These are phyloP conservation scores for Drosophila merina DNA, from an alignment of 2,888 invertebrate genomes.

Conservation along the genomic window DNA sequence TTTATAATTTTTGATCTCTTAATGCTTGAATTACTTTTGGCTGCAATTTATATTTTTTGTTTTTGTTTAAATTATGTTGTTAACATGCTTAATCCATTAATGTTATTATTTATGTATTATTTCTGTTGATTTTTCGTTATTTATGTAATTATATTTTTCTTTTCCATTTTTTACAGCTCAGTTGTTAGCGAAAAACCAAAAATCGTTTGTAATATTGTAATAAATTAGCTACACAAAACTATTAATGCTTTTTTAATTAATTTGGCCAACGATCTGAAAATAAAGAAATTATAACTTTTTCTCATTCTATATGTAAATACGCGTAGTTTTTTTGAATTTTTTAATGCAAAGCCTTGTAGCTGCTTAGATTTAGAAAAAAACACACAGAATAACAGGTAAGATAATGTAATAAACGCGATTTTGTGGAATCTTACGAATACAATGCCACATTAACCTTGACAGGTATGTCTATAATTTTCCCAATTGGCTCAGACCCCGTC, in stretches of 20 bases:
- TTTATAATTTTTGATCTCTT: conserved; percentile 63
- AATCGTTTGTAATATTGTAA: conserved; percentile 72
- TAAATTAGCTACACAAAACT: conserved; percentile 63
- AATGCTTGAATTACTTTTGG: conserved; percentile 62
- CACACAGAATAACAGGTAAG: conserved; percentile 44
- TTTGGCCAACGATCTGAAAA: conserved; percentile 32
- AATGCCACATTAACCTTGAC: background rate
- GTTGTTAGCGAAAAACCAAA: conserved; percentile 69
- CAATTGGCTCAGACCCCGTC: background rate
- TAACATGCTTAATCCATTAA: conserved; percentile 61
- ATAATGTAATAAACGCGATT: background rate
- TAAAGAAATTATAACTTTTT: conserved; percentile 40
- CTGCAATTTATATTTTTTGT: conserved; percentile 59
- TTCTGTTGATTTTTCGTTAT: conserved; percentile 55
- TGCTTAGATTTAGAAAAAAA: conserved; percentile 1
- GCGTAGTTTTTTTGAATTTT: conserved; percentile 17
- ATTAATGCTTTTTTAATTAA: conserved; percentile 52
- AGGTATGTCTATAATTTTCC: background rate
- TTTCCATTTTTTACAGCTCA: conserved; percentile 74
- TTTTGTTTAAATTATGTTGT: conserved; percentile 63
- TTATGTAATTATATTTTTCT: conserved; percentile 55
- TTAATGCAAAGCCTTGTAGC: conserved; percentile 41
- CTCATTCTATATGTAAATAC: conserved; percentile 1
- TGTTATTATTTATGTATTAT: conserved; percentile 53
- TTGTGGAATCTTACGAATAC: background rate